Conservation (phyloP, 2,888 invertebrate genomes). For the Andrena trimmerana region DNA sequence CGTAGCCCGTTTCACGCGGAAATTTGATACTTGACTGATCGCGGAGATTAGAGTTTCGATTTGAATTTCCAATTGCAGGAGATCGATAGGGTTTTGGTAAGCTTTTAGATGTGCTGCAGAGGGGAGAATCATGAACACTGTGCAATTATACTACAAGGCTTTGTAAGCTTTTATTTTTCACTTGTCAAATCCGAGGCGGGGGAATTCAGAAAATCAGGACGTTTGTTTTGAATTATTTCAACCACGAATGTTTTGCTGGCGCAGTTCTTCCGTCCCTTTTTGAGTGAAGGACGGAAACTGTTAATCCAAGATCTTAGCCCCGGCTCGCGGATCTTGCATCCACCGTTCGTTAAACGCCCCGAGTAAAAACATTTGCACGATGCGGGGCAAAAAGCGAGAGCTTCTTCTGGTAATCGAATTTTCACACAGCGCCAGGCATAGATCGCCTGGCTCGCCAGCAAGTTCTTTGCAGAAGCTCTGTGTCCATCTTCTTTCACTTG, state of each 20-base stretch:
- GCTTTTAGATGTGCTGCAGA: background rate
- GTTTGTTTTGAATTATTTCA: background rate
- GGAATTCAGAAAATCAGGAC: too few relatives aligned
- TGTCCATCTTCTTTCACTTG: conserved; percentile 42
- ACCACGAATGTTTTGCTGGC: background rate
- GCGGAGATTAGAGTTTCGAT: background rate
- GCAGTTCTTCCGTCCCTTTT: background rate
- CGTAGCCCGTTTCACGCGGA: background rate
- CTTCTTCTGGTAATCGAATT: conserved; percentile 62
- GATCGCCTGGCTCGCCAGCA: conserved; percentile 27
- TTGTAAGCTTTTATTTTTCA: background rate
- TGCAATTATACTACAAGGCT: background rate
- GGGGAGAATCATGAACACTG: background rate
- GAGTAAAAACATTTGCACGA: conserved; percentile 45
- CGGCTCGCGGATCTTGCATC: conserved; percentile 1
- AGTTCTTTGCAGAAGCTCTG: conserved; percentile 2
- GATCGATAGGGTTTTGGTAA: background rate
- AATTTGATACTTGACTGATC: background rate
- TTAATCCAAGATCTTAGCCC: conserved; percentile 2
- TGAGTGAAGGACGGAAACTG: background rate
- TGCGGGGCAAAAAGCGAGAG: conserved; percentile 23
- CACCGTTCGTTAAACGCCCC: conserved; percentile 22
- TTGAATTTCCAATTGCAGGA: background rate
- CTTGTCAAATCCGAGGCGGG: background rate
- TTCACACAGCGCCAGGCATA: conserved; percentile 38